Conservation (phyloP, 2,113 vertebrate genomes). For the Noturus placidus region DNA sequence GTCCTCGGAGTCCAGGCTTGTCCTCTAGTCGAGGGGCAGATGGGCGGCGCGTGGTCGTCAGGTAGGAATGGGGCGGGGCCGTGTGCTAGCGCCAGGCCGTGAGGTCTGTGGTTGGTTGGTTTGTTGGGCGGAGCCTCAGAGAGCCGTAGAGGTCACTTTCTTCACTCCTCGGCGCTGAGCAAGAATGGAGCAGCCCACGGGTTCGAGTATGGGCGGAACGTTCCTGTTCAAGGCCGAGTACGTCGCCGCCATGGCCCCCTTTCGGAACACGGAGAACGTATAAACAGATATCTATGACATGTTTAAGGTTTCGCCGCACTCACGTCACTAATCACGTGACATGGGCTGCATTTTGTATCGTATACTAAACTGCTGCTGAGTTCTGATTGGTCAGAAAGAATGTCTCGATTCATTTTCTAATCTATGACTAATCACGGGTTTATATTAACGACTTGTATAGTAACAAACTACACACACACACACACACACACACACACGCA, state of each 20-base stretch:
- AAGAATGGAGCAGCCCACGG: slow-evolving; percentile 86
- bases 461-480: no score
- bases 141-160: slow-evolving; percentile 89
- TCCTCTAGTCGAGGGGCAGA: slow-evolving; percentile 20
- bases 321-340: neutral
- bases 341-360: neutral
- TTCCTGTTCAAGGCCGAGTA: slow-evolving; percentile 87
- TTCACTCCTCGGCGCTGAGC: slow-evolving; percentile 89
- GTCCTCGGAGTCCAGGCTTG: slow-evolving; percentile 40
- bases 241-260: slow-evolving; percentile 91
- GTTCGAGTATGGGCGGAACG: slow-evolving; percentile 82
- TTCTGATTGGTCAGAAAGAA: neutral
- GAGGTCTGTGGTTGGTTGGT: slow-evolving; percentile 37
- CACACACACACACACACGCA: no score
- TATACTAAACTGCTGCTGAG: neutral
- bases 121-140: slow-evolving; percentile 65
- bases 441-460: neutral
- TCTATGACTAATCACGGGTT: neutral
- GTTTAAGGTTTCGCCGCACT: neutral
- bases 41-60: neutral
- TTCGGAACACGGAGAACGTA: slow-evolving; percentile 18
- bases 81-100: slow-evolving; percentile 14
- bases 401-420: neutral
- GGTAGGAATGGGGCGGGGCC: slow-evolving; percentile 15
- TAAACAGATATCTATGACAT: neutral